Evolutionary conservation across 1,140 invertebrate species (phyloP).

Genomic region (Euglossa dilemma): DNA sequence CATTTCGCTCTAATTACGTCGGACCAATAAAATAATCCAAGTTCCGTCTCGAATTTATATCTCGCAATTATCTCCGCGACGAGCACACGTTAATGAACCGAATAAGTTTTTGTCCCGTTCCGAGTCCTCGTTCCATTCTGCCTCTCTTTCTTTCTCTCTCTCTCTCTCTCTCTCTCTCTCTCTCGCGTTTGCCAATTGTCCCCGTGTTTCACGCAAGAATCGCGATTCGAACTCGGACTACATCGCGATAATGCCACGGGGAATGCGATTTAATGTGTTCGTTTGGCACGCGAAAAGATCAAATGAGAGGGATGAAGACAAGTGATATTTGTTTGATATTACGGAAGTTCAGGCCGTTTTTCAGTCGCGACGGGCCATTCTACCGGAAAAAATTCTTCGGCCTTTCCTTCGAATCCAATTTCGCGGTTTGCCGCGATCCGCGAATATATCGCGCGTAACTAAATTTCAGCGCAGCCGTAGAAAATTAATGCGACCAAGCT

Average conservation of each 20-base stretch:
- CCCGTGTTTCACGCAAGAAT: too few species aligned
- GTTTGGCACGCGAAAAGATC: background rate
- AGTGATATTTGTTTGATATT: slow-evolving; percentile 4
- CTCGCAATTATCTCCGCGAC: slow-evolving; percentile 4
- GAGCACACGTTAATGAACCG: background rate
- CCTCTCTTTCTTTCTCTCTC: too few species aligned
- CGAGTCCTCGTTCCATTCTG: background rate
- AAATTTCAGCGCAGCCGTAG: slow-evolving; percentile 10
- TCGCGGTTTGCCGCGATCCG: background rate
- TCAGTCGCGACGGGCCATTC: background rate
- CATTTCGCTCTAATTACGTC: background rate
- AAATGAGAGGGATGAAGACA: background rate
- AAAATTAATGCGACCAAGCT: slow-evolving; percentile 3
- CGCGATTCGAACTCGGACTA: background rate
- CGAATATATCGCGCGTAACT: slow-evolving; percentile 33
- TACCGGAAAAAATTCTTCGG: background rate
- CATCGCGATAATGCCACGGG: background rate
- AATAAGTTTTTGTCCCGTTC: background rate
- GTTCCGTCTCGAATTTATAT: background rate
- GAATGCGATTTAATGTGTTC: background rate
- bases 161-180: too few species aligned
- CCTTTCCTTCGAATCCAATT: slow-evolving; percentile 3
- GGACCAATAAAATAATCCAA: background rate
- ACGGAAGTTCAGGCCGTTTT: background rate
- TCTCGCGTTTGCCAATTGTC: too few species aligned